Percentiles rank a stretch among this genome's conserved stretches.
Evolutionary conservation across 2,888 invertebrate genomes (phyloP).

Genomic region (Apodemia zela): DNA sequence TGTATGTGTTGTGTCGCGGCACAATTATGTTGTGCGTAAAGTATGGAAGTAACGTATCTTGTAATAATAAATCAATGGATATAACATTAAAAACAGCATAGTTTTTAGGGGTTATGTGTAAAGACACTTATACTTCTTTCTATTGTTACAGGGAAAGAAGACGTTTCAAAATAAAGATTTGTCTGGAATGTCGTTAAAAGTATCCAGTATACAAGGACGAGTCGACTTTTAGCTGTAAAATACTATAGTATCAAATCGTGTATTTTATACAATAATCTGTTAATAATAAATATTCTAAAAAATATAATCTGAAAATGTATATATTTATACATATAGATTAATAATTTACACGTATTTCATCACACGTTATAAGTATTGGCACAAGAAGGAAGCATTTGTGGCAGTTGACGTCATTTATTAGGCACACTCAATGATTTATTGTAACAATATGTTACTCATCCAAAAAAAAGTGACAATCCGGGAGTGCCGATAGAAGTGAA

Average conservation of each 20-base stretch:
- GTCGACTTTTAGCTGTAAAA: slow-evolving; percentile 41
- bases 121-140: not conserved
- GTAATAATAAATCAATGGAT: no score
- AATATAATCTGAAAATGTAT: not conserved
- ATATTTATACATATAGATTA: not conserved
- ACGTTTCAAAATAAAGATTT: slow-evolving; percentile 14
- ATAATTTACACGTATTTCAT: not conserved
- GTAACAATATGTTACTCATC: no score
- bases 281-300: not conserved
- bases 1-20: no score
- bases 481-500: no score
- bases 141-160: slow-evolving; percentile 25
- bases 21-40: no score
- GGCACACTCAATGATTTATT: no score
- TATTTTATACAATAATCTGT: slow-evolving; percentile 13
- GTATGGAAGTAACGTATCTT: no score
- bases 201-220: slow-evolving; percentile 50
- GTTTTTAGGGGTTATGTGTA: no score
- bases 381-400: not conserved
- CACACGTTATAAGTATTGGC: not conserved
- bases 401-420: not conserved
- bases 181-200: slow-evolving; percentile 41
- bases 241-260: not conserved
- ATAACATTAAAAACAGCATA: no score
- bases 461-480: no score